phyloP scores from a whole-genome alignment of 1,140 invertebrate species.

The Conus ventricosus region DNA sequence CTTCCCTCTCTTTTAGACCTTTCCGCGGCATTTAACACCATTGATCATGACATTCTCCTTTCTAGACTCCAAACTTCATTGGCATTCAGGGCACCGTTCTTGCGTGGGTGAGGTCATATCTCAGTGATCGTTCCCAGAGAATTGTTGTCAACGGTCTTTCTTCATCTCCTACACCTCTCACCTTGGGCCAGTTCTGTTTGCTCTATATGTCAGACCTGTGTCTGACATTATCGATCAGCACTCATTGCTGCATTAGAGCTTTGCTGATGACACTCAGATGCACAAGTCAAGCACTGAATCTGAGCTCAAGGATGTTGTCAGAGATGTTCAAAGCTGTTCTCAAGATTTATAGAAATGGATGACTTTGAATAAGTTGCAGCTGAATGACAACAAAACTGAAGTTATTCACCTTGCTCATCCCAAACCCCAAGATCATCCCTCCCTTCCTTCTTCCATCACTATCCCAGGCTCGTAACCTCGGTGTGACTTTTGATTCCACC shows the following conservation, averaged over 20 bases:
- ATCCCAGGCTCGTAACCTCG: neutral
- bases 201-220: neutral
- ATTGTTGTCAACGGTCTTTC: neutral
- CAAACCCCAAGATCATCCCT: neutral
- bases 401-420: neutral
- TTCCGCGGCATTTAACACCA: neutral
- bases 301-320: neutral
- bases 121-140: neutral
- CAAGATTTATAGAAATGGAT: neutral
- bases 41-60: neutral
- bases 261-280: slow-evolving; percentile 43
- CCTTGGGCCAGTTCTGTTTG: neutral
- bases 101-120: neutral
- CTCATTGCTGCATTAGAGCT: neutral
- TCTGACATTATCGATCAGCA: neutral
- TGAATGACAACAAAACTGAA: neutral
- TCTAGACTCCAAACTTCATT: neutral
- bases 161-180: neutral
- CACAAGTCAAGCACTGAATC: neutral
- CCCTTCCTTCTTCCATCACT: neutral
- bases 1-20: neutral
- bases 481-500: neutral
- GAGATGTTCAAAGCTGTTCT: neutral
- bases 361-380: neutral
- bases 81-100: neutral